Evolutionary conservation across 2,888 invertebrate species (phyloP), one percentile per base, ranked within the genome.

Genomic region (Troilus luridus): DNA sequence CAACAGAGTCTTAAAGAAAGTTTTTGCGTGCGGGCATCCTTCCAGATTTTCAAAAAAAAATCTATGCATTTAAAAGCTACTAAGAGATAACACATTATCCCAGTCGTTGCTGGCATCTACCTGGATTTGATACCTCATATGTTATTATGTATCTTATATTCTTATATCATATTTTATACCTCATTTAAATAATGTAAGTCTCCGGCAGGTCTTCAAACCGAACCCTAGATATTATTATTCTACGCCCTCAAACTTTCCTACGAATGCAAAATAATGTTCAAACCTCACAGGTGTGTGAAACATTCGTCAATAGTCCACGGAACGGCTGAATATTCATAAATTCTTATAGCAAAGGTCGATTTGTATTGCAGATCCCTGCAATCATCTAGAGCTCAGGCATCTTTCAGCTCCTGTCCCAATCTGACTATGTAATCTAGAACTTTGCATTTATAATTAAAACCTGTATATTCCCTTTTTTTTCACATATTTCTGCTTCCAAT

Each of bases 321-420:
- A 12, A 27, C 24, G 27, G 24, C 67, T 67, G 60, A 88, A 88
- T 88, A 88, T 88, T 88, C 88, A 88, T 67, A 67, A 67, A 67
- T 67, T 67, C 67, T 67, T 67, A 24, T 27, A 67, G 24, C 67
- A 24, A 0, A 9, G 59, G 58, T 27, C 17, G 58, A 88, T 88
- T 88, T 88, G 88, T 58, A 27, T 58, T 88, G 88, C 88, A 88
- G 88, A 88, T 88, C 88, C 24, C 56, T 21, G 58, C 88, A 88
- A 88, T 88, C 60, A 88, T 59, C 59, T 27, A 19, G 10, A 8
- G 0, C 88, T 14, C 27, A 0, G 17, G 21, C 10, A n/a, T 58
- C 88, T 60, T 88, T 24, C 21, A 14, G 85, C 56, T 58, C 58
- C n/a, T 27, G n/a, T 60, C 59, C 88, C 88, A 58, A 24, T 14